Evolutionary conservation across 2,797 vertebrate species (phyloP).

Genomic region (Cryptoblepharus egeriae): DNA sequence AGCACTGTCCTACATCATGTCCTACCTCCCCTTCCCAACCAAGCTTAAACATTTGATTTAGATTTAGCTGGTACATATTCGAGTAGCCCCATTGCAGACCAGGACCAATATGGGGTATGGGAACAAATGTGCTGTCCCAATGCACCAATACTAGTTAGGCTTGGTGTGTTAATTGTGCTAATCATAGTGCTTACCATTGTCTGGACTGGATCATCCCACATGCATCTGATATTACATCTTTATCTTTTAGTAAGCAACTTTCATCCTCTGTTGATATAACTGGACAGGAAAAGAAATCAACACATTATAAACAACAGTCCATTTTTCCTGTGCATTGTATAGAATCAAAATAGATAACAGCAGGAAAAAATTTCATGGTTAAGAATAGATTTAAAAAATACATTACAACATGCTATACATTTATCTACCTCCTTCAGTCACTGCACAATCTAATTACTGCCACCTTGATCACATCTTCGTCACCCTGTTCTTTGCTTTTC

Average conservation of each 20-base stretch:
- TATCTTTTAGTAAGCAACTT: too few species aligned
- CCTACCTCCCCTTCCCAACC: too few species aligned
- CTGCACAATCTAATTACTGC: neutral
- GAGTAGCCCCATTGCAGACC: too few species aligned
- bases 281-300: neutral
- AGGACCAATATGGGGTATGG: too few species aligned
- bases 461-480: neutral
- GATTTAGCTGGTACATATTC: too few species aligned
- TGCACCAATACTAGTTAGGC: too few species aligned
- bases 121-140: too few species aligned
- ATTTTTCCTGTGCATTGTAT: neutral
- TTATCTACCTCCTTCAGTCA: slow-evolving; percentile 14
- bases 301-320: neutral
- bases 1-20: too few species aligned
- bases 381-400: neutral
- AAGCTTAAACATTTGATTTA: too few species aligned
- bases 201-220: neutral
- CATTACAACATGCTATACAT: neutral
- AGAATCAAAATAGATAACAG: neutral
- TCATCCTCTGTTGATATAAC: neutral
- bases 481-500: slow-evolving; percentile 20
- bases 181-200: neutral
- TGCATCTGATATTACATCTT: neutral
- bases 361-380: neutral
- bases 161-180: too few species aligned